Conservation (phyloP, 92 coral and sea anemone species). For the Phymanthus crucifer region DNA sequence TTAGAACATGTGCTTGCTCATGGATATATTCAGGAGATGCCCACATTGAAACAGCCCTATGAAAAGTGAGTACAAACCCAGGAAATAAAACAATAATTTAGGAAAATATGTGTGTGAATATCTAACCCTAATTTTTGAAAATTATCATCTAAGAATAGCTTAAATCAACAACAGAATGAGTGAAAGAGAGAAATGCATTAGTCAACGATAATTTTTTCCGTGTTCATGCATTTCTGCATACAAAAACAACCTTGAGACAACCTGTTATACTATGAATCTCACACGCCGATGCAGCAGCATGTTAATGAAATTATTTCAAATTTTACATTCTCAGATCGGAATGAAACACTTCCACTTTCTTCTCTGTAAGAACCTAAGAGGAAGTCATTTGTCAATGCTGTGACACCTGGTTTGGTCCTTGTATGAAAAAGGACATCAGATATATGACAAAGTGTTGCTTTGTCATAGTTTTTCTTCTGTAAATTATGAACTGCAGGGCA, state of each 20-base stretch:
- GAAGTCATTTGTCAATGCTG: constrained; percentile 7
- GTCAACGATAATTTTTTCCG: too few relatives aligned
- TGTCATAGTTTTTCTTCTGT: constrained; percentile 52
- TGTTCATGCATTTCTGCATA: too few relatives aligned
- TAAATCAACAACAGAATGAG: too few relatives aligned
- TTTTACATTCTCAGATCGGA: constrained; percentile 37
- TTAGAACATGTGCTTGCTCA: constrained; percentile 30
- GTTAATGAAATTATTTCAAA: too few relatives aligned
- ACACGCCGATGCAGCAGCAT: too few relatives aligned
- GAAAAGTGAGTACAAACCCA: too few relatives aligned
- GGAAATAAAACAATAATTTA: too few relatives aligned
- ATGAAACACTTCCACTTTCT: constrained; percentile 53
- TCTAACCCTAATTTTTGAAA: neutral
- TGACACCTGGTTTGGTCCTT: constrained; percentile 27
- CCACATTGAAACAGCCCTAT: constrained; percentile 47
- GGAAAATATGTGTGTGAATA: neutral
- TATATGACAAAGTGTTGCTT: constrained; percentile 49
- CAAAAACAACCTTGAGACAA: too few relatives aligned
- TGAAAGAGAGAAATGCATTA: too few relatives aligned
- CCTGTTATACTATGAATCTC: too few relatives aligned
- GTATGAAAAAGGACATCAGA: constrained; percentile 51
- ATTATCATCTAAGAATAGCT: too few relatives aligned
- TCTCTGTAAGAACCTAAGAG: constrained; percentile 38
- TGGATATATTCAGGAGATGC: constrained; percentile 20
- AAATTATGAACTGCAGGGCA: constrained; percentile 39